Base-by-base conservation (phyloP, 2,113 vertebrate genomes). In the Myotis yumanensis region DNA sequence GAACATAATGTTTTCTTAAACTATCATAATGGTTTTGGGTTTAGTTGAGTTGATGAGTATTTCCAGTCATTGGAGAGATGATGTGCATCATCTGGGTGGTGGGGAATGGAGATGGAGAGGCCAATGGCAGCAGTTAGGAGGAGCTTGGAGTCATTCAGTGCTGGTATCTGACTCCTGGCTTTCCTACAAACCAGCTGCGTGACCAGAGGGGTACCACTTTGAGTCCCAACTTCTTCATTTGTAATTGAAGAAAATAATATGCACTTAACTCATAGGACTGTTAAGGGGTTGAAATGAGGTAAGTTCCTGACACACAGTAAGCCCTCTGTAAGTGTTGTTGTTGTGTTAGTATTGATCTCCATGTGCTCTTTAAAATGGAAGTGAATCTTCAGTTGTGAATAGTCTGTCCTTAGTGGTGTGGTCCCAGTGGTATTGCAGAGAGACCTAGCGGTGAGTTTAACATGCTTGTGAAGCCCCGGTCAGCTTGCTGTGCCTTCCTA, bases 1-100 rank as follows among this genome's bases (percentile, higher is more conserved):
- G 82, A 59, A 77, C 71, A 43, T 32, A 83, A 85, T 75, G 43
- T 79, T 77, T 89, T 92, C 80, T 84, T n/a, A 69, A 96, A 77
- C 64, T 68, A 40, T 72, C 62, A 22, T 77, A 79, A 32, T 68
- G 46, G 6, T 52, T 75, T 96, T 77, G 40, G 20, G 54, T 66
- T 86, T 14, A 35, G 23, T 93, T 80, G 62, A 25, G 3, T 57
- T 79, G 80, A 15, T 52, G 73, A 62, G 28, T 52, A 12, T 88
- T 64, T 85, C 35, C 66, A n/a, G 48, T 51, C 28, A 62, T 73
- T 91, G 84, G 91, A 52, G 43, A 81, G 76, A 46, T 18, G 59
- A 5, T 28, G 23, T 9, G 2, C 8, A 0, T 30, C 22, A 1
- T 62, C 37, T 68, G 62, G n/a, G 37, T 35, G 23, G 86, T 30